Conservation (phyloP, 2,888 invertebrate genomes). For the Dicyrtomina minuta region DNA sequence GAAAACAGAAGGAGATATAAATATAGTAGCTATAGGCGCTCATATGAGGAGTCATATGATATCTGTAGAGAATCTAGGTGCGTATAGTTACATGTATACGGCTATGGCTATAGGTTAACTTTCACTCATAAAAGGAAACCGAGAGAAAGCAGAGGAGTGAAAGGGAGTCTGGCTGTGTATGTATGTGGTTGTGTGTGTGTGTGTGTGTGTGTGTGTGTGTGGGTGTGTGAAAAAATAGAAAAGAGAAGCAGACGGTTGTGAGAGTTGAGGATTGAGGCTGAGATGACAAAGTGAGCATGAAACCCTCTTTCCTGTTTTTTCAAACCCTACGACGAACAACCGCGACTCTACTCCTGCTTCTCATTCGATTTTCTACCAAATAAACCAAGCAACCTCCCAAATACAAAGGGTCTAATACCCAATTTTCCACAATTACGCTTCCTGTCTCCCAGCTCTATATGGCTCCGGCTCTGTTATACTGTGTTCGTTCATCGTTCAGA, state of each 20-base stretch:
- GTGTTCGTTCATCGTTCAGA: too few species aligned
- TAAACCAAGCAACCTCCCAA: neutral
- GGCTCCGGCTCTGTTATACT: too few species aligned
- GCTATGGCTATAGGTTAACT: too few species aligned
- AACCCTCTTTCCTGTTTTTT: slow-evolving; percentile 18
- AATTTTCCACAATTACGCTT: slow-evolving; percentile 35
- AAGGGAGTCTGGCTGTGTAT: neutral
- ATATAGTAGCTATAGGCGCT: too few species aligned
- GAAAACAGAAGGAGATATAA: too few species aligned
- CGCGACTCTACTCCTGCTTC: neutral
- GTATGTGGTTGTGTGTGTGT: neutral
- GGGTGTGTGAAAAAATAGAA: neutral
- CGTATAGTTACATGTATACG: too few species aligned
- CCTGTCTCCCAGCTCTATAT: neutral
- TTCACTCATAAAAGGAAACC: too few species aligned
- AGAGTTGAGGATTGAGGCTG: slow-evolving; percentile 8
- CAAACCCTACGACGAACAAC: neutral
- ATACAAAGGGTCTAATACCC: slow-evolving; percentile 27
- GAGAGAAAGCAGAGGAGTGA: neutral
- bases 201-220: neutral
- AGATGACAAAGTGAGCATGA: slow-evolving; percentile 26
- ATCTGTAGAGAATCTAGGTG: too few species aligned
- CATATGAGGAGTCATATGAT: too few species aligned
- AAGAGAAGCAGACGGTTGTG: slow-evolving; percentile 14
- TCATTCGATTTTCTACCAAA: slow-evolving; percentile 1